These are phyloP conservation scores for Semicossyphus pulcher DNA, from an alignment of 2,113 vertebrate genomes.

Conservation along the genomic window DNA sequence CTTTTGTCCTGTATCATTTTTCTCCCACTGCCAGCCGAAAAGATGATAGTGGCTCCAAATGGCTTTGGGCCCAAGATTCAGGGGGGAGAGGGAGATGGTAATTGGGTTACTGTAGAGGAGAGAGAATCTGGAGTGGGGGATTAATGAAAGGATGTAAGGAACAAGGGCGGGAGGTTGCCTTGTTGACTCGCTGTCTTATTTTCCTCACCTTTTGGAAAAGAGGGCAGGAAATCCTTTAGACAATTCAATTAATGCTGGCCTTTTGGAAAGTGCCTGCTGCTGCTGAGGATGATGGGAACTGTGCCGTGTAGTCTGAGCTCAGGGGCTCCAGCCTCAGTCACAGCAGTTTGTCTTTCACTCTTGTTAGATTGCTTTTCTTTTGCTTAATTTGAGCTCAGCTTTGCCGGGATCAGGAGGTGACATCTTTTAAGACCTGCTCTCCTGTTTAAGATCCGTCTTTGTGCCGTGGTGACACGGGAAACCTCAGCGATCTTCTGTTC, in stretches of 20 bases:
- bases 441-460: constrained; percentile 22
- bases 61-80: constrained; percentile 27
- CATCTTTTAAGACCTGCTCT: constrained; percentile 2
- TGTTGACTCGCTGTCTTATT: constrained; percentile 32
- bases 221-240: constrained; percentile 50
- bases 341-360: constrained; percentile 15
- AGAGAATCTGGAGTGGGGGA: constrained; percentile 26
- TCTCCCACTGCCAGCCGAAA: constrained; percentile 38
- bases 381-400: constrained; percentile 16
- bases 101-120: constrained; percentile 54
- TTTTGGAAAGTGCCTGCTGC: constrained; percentile 32
- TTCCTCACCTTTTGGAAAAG: constrained; percentile 39
- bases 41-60: constrained; percentile 50
- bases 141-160: constrained; percentile 36
- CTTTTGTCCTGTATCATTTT: constrained; percentile 52
- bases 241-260: constrained; percentile 37
- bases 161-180: not conserved
- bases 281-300: constrained; percentile 30
- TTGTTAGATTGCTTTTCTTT: constrained; percentile 7
- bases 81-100: constrained; percentile 39
- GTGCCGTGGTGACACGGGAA: constrained; percentile 16
- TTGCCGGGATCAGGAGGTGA: constrained; percentile 9
- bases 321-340: not conserved
- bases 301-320: not conserved
- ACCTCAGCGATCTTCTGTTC: constrained; percentile 14